These are phyloP conservation scores for Echinarachnius parma DNA, from an alignment of 53 echinoderm and acorn worm species.

Conservation along the genomic window DNA sequence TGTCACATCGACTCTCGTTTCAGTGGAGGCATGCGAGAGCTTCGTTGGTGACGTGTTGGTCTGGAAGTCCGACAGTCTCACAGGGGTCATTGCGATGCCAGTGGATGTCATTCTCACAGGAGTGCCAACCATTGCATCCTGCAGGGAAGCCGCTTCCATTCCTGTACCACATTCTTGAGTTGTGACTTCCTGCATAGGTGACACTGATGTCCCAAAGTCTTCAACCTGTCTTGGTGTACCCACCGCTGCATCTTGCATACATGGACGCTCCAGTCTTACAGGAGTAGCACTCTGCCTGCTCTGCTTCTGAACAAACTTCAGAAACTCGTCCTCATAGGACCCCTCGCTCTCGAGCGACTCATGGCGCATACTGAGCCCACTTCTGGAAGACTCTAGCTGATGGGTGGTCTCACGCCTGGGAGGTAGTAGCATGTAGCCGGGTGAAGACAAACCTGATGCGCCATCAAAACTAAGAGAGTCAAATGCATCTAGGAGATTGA, in stretches of 20 bases:
- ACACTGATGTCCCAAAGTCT: neutral
- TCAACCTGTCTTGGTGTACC: neutral
- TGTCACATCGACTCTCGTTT: conserved; percentile 5
- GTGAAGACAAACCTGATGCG: neutral
- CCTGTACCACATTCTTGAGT: neutral
- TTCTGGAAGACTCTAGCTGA: too few species aligned
- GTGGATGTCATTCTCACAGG: conserved; percentile 1
- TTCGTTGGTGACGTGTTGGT: conserved; percentile 18
- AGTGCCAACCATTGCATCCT: conserved; percentile 28
- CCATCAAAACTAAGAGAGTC: neutral
- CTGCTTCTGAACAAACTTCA: conserved; percentile 16
- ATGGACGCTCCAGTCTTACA: neutral
- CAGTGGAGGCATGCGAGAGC: conserved; percentile 11
- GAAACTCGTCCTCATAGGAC: conserved; percentile 29
- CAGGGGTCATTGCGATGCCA: conserved; percentile 9
- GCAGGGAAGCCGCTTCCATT: neutral
- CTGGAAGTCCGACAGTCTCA: neutral
- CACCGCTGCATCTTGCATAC: conserved; percentile 29
- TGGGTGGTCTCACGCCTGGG: conserved; percentile 14
- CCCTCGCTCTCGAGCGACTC: neutral
- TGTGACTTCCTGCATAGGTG: neutral
- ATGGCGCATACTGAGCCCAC: neutral
- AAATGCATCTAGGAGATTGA: conserved; percentile 1
- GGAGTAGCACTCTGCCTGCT: neutral
- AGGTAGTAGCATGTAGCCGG: conserved; percentile 33